Evolutionary conservation across 2,888 invertebrate species (phyloP).

Genomic region (Calliscelio sp.): DNA sequence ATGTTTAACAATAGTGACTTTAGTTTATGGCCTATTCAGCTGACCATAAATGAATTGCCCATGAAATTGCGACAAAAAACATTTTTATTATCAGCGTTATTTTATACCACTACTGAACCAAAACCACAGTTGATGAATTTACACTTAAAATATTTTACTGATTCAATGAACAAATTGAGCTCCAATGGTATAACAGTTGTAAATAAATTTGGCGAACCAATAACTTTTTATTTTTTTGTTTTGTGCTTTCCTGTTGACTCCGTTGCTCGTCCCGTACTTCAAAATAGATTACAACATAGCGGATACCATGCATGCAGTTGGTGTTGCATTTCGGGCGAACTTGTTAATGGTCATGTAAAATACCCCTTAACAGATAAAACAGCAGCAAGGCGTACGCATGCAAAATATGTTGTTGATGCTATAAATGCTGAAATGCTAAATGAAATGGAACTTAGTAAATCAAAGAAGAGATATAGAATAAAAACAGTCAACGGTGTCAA

Average conservation of each 20-base stretch:
- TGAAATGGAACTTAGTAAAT: background rate
- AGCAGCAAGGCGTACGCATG: slow-evolving; percentile 9
- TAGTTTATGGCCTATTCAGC: slow-evolving; percentile 27
- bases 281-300: slow-evolving; percentile 44
- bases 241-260: slow-evolving; percentile 30
- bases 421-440: slow-evolving; percentile 33
- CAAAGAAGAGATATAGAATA: slow-evolving; percentile 5
- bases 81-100: slow-evolving; percentile 20
- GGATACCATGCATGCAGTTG: slow-evolving; percentile 47
- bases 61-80: slow-evolving; percentile 29
- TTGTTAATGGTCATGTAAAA: slow-evolving; percentile 23
- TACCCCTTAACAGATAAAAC: background rate
- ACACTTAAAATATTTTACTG: slow-evolving; percentile 22
- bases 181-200: background rate
- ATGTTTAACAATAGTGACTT: slow-evolving; percentile 15
- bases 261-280: slow-evolving; percentile 36
- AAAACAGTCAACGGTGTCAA: slow-evolving; percentile 51
- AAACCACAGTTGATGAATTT: slow-evolving; percentile 33
- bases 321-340: slow-evolving; percentile 28
- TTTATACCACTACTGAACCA: slow-evolving; percentile 34
- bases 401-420: slow-evolving; percentile 40
- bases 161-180: background rate
- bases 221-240: slow-evolving; percentile 1
- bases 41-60: slow-evolving; percentile 38
- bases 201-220: background rate